These are phyloP conservation scores for Campylomormyrus tamandua DNA, from an alignment of 2,113 vertebrate species.

Conservation along the genomic window DNA sequence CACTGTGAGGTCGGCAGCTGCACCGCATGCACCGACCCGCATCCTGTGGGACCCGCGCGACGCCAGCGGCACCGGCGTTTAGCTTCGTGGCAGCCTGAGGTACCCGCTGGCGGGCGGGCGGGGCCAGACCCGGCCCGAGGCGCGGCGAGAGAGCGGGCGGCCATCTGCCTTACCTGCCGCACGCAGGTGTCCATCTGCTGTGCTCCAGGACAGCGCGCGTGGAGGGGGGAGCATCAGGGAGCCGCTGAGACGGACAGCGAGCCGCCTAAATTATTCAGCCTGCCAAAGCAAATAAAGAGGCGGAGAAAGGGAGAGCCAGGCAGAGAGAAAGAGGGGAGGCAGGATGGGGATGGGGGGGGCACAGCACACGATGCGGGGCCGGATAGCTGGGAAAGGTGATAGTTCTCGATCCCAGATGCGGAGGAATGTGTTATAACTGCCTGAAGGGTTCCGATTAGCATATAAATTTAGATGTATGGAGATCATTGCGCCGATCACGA, in stretches of 20 bases:
- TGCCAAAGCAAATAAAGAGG: constrained; percentile 63
- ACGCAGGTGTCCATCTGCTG: constrained; percentile 72
- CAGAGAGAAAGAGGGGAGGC: not conserved
- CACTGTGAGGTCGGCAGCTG: not conserved
- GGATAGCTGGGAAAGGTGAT: constrained; percentile 23
- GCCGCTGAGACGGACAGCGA: constrained; percentile 47
- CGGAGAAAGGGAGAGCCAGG: constrained; percentile 27
- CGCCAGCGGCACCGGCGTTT: constrained; percentile 6
- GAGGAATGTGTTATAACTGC: constrained; percentile 63
- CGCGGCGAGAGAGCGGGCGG: constrained; percentile 61
- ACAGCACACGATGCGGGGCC: constrained; percentile 15
- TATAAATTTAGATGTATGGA: constrained; percentile 72
- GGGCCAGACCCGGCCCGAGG: constrained; percentile 39
- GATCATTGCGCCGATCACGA: constrained; percentile 67
- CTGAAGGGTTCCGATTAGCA: constrained; percentile 64
- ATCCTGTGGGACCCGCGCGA: not conserved
- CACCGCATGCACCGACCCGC: not conserved
- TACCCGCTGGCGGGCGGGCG: constrained; percentile 70
- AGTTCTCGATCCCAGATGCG: constrained; percentile 47
- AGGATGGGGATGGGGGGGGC: constrained; percentile 27
- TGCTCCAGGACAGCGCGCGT: constrained; percentile 60
- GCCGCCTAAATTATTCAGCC: constrained; percentile 73
- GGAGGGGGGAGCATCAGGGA: constrained; percentile 55
- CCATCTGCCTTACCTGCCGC: constrained; percentile 84
- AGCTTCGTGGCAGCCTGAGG: constrained; percentile 54